Base-by-base conservation (phyloP, 2,113 vertebrate species). In the Engystomops pustulosus region DNA sequence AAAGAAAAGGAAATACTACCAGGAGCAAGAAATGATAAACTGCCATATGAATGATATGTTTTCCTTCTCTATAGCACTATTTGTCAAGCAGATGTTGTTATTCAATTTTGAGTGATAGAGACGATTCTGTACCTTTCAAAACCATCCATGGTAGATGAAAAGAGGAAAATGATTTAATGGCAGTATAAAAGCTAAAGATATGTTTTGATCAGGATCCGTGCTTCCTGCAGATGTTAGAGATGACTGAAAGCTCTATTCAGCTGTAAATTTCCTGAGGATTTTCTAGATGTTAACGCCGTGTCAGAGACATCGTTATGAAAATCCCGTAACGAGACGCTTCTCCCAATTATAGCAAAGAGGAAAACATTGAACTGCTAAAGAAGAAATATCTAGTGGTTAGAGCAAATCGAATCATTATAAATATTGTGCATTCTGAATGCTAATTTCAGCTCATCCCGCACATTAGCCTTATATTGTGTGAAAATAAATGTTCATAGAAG, bases 211-310 rank as follows among this genome's bases (percentile, higher is more conserved):
- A 75, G 67, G 85, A 88, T 85, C 86, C 85, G 87, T 53, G 86
- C 87, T 87, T 89, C 47, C 87, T 91, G 88, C 90, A 90, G 90
- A 90, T 91, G 90, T 90, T 88, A 79, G 70, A 78, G 89, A 89
- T 88, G 87, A 88, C 86, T 0, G 83, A 90, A 88, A 78, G 85
- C 89, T 81, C 88, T 81, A 87, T 86, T 90, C 88, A 90, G 88
- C 84, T 88, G 88, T 87, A 90, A 90, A 88, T 82, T 88, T 90
- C 83, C 83, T 11, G 85, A 86, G 83, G 78, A 88, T 89, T 81
- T 79, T 79, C 72, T 68, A 32, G 83, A 85, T 76, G 83, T 85
- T 85, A 79, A 58, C 62, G 75, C 74, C 58, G 83, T 85, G 83
- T 77, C 83, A 79, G 62, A 85, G 75, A 69, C 83, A 85, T 85